Evolutionary conservation across 2,797 vertebrate genomes (phyloP).

Genomic region (Falco columbarius): DNA sequence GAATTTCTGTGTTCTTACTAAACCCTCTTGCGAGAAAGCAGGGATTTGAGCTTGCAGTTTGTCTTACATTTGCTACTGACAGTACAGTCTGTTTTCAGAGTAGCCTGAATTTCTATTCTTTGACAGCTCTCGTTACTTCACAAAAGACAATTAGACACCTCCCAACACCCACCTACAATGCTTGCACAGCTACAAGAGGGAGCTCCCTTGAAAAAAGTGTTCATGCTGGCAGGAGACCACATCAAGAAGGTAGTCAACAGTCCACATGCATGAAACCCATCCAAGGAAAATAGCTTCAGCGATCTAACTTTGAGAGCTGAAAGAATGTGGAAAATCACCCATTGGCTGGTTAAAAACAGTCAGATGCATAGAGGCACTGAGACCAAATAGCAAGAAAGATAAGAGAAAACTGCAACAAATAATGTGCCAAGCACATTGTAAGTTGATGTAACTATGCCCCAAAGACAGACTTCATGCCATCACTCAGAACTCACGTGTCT

Average conservation of each 20-base stretch:
- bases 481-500: neutral
- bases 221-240: slow-evolving; percentile 37
- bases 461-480: neutral
- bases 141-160: neutral
- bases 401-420: neutral
- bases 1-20: neutral
- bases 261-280: slow-evolving; percentile 18
- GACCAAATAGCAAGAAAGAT: neutral
- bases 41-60: neutral
- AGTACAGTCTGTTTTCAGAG: neutral
- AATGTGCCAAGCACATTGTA: neutral
- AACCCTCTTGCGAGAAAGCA: neutral
- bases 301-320: slow-evolving; percentile 46
- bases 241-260: slow-evolving; percentile 38
- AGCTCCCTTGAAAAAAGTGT: slow-evolving; percentile 50
- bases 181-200: neutral
- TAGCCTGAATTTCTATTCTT: neutral
- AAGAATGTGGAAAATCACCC: slow-evolving; percentile 65
- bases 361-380: neutral
- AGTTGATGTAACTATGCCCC: neutral
- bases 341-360: slow-evolving; percentile 55
- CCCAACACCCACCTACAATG: neutral
- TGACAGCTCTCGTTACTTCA: neutral
- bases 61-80: neutral
- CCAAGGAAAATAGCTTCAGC: slow-evolving; percentile 69